A percentile compares a stretch with the other conserved stretches of the same genome.
These are phyloP conservation scores for Uloborus diversus DNA, from an alignment of 1,140 invertebrate species.

Conservation along the genomic window DNA sequence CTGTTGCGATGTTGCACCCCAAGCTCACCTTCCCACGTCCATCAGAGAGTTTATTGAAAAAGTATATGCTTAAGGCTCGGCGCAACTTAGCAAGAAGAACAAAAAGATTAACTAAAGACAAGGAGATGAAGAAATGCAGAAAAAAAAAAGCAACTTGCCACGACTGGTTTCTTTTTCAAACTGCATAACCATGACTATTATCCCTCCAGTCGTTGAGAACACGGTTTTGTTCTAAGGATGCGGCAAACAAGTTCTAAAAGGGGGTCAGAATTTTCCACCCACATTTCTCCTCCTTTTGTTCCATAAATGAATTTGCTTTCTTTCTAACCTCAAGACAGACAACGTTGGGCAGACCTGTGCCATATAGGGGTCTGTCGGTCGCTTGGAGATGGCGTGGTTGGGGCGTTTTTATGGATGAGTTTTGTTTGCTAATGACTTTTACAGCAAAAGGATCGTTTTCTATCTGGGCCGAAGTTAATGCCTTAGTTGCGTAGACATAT, in stretches of 20 bases:
- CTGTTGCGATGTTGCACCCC: neutral
- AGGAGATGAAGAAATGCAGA: neutral
- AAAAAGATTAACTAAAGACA: neutral
- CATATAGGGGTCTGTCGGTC: neutral
- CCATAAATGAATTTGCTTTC: neutral
- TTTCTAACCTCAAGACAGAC: neutral
- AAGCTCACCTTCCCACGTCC: neutral
- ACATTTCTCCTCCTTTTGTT: slow-evolving; percentile 29
- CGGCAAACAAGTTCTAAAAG: slow-evolving; percentile 28
- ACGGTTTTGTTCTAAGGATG: neutral
- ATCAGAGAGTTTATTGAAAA: neutral
- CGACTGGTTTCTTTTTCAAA: neutral
- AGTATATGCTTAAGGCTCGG: neutral
- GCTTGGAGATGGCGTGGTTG: no score
- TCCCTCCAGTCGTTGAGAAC: neutral
- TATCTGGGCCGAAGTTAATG: no score
- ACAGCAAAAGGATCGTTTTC: no score
- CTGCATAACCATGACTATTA: neutral
- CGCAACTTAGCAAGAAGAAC: no score
- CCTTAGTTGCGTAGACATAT: no score
- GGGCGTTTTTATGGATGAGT: no score
- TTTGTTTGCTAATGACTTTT: no score
- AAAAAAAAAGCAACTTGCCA: neutral
- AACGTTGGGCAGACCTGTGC: neutral
- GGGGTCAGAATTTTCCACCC: slow-evolving; percentile 13